Evolutionary conservation across 1,140 invertebrate species (phyloP).

Genomic region (Probaryconus sp.): DNA sequence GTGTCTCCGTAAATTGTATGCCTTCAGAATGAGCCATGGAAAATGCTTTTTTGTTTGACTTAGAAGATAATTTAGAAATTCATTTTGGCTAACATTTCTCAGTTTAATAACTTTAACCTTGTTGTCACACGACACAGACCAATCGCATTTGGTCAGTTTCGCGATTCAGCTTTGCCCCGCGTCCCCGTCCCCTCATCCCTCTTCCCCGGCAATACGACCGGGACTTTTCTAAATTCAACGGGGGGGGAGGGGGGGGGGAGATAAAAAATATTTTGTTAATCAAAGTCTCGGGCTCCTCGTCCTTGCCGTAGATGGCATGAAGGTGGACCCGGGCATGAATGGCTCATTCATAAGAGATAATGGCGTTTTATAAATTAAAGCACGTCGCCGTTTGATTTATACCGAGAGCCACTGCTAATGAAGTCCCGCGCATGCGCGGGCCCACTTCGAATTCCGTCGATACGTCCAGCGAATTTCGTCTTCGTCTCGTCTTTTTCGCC

Average conservation of each 20-base stretch:
- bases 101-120: too few relatives aligned
- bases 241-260: background rate
- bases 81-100: too few relatives aligned
- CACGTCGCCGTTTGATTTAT: slow-evolving; percentile 64
- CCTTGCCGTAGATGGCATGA: slow-evolving; percentile 9
- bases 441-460: slow-evolving; percentile 39
- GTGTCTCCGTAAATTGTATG: too few relatives aligned
- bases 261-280: slow-evolving; percentile 28
- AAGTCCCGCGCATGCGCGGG: slow-evolving; percentile 26
- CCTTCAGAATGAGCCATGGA: too few relatives aligned
- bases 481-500: background rate
- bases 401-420: slow-evolving; percentile 62
- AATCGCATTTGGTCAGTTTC: slow-evolving; percentile 46
- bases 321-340: slow-evolving; percentile 56
- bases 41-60: too few relatives aligned
- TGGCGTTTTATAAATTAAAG: slow-evolving; percentile 65
- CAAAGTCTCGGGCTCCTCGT: slow-evolving; percentile 20
- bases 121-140: too few relatives aligned
- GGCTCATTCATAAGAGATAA: slow-evolving; percentile 65
- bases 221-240: slow-evolving; percentile 44
- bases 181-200: slow-evolving; percentile 8
- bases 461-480: slow-evolving; percentile 19
- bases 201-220: background rate
- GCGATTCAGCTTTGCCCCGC: slow-evolving; percentile 12
- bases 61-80: too few relatives aligned